Percentiles rank a stretch among this genome's conserved stretches.
Conservation (phyloP, 2,113 vertebrate genomes). For the Tachycineta bicolor region DNA sequence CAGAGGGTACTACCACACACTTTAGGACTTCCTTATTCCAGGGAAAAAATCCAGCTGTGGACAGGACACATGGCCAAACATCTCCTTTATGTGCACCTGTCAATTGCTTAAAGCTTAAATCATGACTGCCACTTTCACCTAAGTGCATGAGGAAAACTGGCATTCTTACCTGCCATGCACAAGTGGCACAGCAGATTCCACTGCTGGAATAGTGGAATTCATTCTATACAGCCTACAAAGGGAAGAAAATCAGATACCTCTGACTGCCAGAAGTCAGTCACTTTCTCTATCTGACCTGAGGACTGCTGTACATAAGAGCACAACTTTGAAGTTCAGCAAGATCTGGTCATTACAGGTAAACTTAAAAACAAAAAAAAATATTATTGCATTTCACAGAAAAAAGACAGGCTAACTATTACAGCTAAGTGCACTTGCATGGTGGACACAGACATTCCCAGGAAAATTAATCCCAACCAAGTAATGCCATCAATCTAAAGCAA, state of each 20-base stretch:
- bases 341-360: not conserved
- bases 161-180: not conserved
- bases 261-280: not conserved
- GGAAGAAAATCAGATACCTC: not conserved
- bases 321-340: not conserved
- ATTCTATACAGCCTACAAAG: not conserved
- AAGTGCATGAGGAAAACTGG: accelerated
- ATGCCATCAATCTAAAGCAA: not conserved
- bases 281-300: not conserved
- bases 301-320: not conserved
- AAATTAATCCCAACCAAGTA: not conserved
- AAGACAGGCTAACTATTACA: not conserved
- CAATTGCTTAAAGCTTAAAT: not conserved
- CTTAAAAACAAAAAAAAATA: not conserved
- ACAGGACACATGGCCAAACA: not conserved
- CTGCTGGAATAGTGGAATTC: not conserved
- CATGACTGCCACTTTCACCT: not conserved
- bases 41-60: not conserved
- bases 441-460: not conserved
- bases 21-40: not conserved
- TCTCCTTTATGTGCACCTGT: not conserved
- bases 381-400: not conserved
- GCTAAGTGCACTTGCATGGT: accelerated
- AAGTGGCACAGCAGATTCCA: not conserved
- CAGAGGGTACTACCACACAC: not conserved